Evolutionary conservation across 2,113 vertebrate species (phyloP).

Genomic region (Strix uralensis): DNA sequence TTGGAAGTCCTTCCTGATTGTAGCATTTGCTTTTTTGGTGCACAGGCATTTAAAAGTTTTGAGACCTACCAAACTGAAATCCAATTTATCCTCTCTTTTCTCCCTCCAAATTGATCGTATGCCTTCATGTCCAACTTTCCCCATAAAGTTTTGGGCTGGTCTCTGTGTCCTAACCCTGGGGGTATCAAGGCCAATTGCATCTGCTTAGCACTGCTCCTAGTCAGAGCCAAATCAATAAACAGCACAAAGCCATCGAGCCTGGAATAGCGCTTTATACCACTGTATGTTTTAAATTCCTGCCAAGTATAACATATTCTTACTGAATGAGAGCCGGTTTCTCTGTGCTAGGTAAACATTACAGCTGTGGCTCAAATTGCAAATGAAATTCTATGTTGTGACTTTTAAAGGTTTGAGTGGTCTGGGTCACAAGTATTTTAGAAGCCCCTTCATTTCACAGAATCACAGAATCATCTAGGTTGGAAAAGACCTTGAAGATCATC

Average conservation of each 20-base stretch:
- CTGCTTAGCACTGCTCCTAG: background rate
- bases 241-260: background rate
- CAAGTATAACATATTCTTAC: background rate
- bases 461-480: no score
- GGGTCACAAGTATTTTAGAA: background rate
- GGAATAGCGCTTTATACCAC: background rate
- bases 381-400: background rate
- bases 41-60: background rate
- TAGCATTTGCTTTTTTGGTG: background rate
- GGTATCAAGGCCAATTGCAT: background rate
- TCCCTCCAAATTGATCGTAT: background rate
- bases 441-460: background rate
- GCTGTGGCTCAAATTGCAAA: background rate
- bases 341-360: background rate
- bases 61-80: background rate
- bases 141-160: background rate
- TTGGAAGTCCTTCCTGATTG: background rate
- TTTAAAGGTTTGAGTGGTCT: background rate
- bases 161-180: background rate
- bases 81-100: background rate
- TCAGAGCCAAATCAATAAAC: background rate
- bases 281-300: background rate
- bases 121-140: background rate
- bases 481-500: no score
- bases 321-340: background rate